Evolutionary conservation across 2,888 invertebrate species (phyloP).

Genomic region (Mantis religiosa): DNA sequence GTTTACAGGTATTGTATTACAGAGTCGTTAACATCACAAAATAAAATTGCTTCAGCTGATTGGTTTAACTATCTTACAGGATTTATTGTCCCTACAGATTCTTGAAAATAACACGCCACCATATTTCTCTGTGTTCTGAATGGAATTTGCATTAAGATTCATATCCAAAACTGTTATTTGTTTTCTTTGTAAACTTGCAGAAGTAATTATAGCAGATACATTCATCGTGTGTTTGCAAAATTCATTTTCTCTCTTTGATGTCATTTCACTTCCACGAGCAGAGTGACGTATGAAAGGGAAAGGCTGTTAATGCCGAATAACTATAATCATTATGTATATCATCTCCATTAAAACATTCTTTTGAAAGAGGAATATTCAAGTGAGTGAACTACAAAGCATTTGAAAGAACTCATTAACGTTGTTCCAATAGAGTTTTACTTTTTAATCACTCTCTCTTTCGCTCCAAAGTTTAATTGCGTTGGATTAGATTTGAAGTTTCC

Average conservation of each 20-base stretch:
- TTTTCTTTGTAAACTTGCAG: not conserved
- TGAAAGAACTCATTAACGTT: constrained; percentile 21
- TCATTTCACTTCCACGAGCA: not conserved
- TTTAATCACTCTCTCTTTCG: not conserved
- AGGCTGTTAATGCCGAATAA: not conserved
- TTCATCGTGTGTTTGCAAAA: not conserved
- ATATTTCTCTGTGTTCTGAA: not conserved
- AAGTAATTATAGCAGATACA: not conserved
- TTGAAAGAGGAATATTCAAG: not conserved
- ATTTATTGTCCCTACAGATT: not conserved
- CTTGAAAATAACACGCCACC: not conserved
- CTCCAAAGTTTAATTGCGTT: constrained; percentile 17
- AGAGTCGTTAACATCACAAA: not conserved
- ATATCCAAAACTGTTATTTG: not conserved
- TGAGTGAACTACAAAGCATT: not conserved
- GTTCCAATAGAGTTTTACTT: constrained; percentile 17
- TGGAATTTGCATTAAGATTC: not conserved
- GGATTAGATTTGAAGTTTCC: constrained; percentile 17
- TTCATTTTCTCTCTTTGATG: not conserved
- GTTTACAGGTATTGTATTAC: not conserved
- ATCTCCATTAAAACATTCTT: not conserved
- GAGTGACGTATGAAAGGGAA: not conserved
- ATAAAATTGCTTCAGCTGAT: not conserved
- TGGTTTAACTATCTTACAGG: not conserved
- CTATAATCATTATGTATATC: not conserved